phyloP scores from a whole-genome alignment of 2,113 vertebrate species.

The Hylia prasina region DNA sequence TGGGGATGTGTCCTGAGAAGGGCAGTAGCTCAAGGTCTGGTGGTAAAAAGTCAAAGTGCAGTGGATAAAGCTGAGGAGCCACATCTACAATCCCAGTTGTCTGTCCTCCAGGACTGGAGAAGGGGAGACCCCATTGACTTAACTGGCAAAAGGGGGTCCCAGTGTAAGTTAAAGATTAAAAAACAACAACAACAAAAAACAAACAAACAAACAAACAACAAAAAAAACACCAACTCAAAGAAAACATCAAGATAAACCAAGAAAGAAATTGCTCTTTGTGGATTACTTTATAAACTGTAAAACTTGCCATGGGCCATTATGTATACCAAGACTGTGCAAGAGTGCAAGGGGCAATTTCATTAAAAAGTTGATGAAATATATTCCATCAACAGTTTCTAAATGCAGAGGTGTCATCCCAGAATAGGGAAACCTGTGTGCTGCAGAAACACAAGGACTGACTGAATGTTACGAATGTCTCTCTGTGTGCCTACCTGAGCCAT shows the following conservation, averaged over 20 bases:
- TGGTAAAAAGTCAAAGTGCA: background rate
- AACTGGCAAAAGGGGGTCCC: background rate
- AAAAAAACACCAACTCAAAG: background rate
- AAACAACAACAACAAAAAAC: background rate
- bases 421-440: background rate
- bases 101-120: background rate
- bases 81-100: accelerated
- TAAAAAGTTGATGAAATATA: background rate
- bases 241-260: background rate
- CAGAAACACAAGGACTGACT: accelerated
- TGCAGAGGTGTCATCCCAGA: background rate
- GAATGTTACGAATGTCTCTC: accelerated
- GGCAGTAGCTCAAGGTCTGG: background rate
- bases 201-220: background rate
- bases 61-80: background rate
- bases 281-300: background rate
- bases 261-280: background rate
- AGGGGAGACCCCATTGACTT: background rate
- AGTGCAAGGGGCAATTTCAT: background rate
- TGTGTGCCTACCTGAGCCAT: background rate
- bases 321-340: background rate
- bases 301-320: background rate
- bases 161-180: background rate
- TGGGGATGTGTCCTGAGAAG: background rate
- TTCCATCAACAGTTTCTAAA: background rate